Evolutionary conservation across 2,113 vertebrate genomes (phyloP).

Genomic region (Gallinago paraguaiae): DNA sequence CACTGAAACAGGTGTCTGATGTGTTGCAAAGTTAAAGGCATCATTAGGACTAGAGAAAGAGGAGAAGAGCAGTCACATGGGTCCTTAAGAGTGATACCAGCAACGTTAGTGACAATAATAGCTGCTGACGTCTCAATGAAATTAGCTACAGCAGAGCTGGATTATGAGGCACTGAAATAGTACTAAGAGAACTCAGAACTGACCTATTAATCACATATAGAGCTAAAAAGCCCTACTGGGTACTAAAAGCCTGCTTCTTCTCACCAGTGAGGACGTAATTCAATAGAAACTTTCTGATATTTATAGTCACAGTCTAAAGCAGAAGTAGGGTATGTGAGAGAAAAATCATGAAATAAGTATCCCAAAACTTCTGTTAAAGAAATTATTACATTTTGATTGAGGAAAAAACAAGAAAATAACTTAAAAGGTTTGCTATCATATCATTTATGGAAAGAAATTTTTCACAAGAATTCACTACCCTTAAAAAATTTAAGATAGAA

Average conservation of each 20-base stretch:
- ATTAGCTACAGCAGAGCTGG: constrained; percentile 38
- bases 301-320: background rate
- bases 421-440: background rate
- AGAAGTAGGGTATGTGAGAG: background rate
- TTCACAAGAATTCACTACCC: background rate
- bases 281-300: background rate
- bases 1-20: constrained; percentile 2
- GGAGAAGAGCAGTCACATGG: background rate
- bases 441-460: background rate
- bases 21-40: background rate
- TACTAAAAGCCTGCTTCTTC: background rate
- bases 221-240: background rate
- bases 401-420: background rate
- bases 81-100: background rate
- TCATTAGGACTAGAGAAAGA: constrained; percentile 14
- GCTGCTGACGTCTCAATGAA: constrained; percentile 36
- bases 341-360: background rate
- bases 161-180: constrained; percentile 45
- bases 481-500: background rate
- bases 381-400: background rate
- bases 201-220: constrained; percentile 27
- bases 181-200: constrained; percentile 38
- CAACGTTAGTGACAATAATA: constrained; percentile 16
- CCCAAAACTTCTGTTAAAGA: background rate
- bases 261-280: background rate